Base-by-base conservation (phyloP, 2,888 invertebrate genomes). In the Synergus umbraculus region DNA sequence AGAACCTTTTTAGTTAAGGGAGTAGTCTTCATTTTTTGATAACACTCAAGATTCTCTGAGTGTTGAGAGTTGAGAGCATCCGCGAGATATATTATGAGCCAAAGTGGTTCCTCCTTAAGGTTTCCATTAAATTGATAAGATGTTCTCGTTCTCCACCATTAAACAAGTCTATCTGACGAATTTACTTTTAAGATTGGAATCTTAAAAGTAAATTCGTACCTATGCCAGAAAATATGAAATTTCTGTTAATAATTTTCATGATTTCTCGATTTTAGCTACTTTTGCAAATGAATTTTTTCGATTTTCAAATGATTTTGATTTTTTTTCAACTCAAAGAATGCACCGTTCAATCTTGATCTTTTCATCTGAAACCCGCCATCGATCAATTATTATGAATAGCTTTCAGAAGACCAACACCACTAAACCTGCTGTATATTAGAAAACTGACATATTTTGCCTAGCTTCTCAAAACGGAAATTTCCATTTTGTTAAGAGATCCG, bases 71-170 rank as follows among this genome's bases (percentile, higher is more conserved):
- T 58, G 67, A 78, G 80, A 81, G 81, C 80, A 76, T 79, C 78
- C 78, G 9, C 4, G 66, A 76, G 67, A 63, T 37, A 67, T 29
- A 44, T 13, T 87, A 88, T 77, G 79, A 29, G 79, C 79, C 81
- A 86, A 87, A 88, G 86, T 86, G 87, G 83, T 12, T 83, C 77
- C 78, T 80, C 85, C 80, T 85, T 86, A 85, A 85, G 83, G 85
- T 84, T 85, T 86, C 86, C 87, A 87, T 88, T 88, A 88, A 84
- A 83, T 37, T 80, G 88, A 88, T 88, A 88, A 87, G 83, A 18
- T 44, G 10, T 18, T 43, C 66, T n/a, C n/a, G 10, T 18, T 43
- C 66, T n/a, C n/a, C 43, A 41, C 65, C 43, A 65, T 41, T 65
- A 41, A 65, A 65, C 43, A 65, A 65, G 66, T 46, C 13, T 10